Conservation (phyloP, 2,888 invertebrate genomes). For the Athripsodes cinereus region DNA sequence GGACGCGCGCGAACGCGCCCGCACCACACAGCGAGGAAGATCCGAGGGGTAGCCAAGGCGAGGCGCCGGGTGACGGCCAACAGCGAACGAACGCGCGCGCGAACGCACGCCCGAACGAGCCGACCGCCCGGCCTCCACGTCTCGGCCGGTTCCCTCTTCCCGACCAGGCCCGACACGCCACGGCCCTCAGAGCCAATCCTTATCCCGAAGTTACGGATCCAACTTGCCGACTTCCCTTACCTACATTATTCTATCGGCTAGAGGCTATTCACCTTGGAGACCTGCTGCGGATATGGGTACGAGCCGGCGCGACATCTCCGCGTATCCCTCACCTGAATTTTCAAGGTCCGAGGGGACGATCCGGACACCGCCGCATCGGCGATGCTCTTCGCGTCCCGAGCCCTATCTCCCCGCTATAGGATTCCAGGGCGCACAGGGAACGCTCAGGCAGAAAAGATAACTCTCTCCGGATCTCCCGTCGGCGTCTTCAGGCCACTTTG, state of each 20-base stretch:
- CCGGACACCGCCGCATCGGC: slow-evolving; percentile 44
- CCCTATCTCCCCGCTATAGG: slow-evolving; percentile 50
- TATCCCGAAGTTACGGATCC: slow-evolving; percentile 61
- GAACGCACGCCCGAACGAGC: too few relatives aligned
- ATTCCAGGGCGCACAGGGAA: slow-evolving; percentile 45
- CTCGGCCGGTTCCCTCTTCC: slow-evolving; percentile 30
- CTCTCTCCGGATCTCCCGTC: slow-evolving; percentile 49
- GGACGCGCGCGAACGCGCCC: slow-evolving; percentile 25
- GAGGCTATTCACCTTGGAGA: slow-evolving; percentile 67
- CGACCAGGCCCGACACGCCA: slow-evolving; percentile 53
- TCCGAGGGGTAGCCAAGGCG: slow-evolving; percentile 38
- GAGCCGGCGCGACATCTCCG: slow-evolving; percentile 34
- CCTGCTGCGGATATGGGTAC: slow-evolving; percentile 72
- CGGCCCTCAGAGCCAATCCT: slow-evolving; percentile 69
- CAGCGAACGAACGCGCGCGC: too few relatives aligned
- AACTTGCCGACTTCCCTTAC: slow-evolving; percentile 65
- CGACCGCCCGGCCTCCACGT: slow-evolving; percentile 28
- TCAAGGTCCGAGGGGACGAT: slow-evolving; percentile 41
- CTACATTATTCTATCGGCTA: slow-evolving; percentile 63
- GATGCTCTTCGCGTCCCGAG: slow-evolving; percentile 44
- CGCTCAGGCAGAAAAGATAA: slow-evolving; percentile 48
- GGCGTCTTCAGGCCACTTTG: slow-evolving; percentile 52
- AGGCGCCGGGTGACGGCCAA: slow-evolving; percentile 35
- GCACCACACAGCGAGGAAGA: slow-evolving; percentile 33
- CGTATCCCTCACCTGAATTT: slow-evolving; percentile 35